phyloP scores from a whole-genome alignment of 2,888 invertebrate genomes.

The Euplagia quadripunctaria region DNA sequence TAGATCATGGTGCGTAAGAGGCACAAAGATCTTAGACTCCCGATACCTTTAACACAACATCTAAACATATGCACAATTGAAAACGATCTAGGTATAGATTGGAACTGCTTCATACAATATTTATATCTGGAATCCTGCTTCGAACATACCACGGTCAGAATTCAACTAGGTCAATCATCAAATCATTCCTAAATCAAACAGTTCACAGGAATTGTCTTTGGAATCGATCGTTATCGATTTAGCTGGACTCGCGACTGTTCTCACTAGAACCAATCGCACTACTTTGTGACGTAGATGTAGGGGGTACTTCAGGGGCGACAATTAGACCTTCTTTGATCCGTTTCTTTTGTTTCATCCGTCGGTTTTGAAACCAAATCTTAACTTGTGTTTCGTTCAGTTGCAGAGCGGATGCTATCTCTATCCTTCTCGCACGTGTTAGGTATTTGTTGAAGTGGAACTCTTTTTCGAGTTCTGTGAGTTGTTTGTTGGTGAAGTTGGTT shows the following conservation, averaged over 20 bases:
- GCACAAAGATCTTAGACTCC: background rate
- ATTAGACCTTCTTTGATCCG: slow-evolving; percentile 97
- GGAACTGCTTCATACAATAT: too few species aligned
- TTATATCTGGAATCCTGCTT: background rate
- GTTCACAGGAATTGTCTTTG: slow-evolving; percentile 42
- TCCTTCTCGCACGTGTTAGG: slow-evolving; percentile 97
- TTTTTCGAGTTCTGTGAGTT: slow-evolving; percentile 99
- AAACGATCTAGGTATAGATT: too few species aligned
- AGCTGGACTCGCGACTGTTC: slow-evolving; percentile 91
- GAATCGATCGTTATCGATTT: slow-evolving; percentile 52
- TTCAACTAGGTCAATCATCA: slow-evolving; percentile 16
- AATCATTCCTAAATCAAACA: slow-evolving; percentile 24
- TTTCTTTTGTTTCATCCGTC: slow-evolving; percentile 99
- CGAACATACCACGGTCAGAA: background rate
- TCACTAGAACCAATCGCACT: slow-evolving; percentile 88
- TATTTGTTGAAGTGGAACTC: slow-evolving; percentile 99
- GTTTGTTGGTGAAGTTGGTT: slow-evolving; percentile 99
- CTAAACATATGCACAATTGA: background rate
- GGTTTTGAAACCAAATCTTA: slow-evolving; percentile 99
- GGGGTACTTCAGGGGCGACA: slow-evolving; percentile 84
- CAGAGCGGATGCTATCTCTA: slow-evolving; percentile 98
- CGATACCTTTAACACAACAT: background rate
- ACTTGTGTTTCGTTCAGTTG: slow-evolving; percentile 99
- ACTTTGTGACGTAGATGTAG: slow-evolving; percentile 75
- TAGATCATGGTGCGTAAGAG: too few species aligned